Conservation (phyloP, 2,888 invertebrate species). For the Mesorhabditis sp. region DNA sequence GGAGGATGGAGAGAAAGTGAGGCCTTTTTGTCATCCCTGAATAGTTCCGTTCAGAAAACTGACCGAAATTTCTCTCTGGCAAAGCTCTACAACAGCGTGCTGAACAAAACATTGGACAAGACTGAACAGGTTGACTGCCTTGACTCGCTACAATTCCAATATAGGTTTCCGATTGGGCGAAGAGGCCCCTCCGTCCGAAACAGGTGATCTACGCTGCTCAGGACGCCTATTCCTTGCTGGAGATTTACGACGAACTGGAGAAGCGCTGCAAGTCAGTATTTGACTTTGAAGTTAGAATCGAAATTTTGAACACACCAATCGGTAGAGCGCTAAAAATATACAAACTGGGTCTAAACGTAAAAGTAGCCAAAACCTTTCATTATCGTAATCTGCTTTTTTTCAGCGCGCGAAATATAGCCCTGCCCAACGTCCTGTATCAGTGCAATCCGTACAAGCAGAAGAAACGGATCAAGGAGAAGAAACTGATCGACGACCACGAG, state of each 20-base stretch:
- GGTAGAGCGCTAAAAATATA: no score
- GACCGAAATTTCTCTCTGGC: constrained; percentile 2
- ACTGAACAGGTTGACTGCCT: not conserved
- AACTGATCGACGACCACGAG: no score
- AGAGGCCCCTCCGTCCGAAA: not conserved
- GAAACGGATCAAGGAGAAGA: no score
- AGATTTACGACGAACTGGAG: constrained; percentile 1
- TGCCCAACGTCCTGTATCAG: no score
- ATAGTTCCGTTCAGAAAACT: not conserved
- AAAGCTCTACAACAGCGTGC: not conserved
- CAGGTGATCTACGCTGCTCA: not conserved
- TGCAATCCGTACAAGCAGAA: no score
- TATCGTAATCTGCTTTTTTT: no score
- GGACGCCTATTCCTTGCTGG: not conserved
- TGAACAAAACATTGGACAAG: not conserved
- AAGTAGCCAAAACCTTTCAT: no score
- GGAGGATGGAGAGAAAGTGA: not conserved
- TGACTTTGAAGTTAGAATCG: not conserved
- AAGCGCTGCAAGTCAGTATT: not conserved
- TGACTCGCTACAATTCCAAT: not conserved
- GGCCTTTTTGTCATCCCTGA: not conserved
- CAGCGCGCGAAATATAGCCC: no score
- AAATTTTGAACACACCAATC: no score
- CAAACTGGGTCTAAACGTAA: no score
- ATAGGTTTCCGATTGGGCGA: not conserved